phyloP scores from a whole-genome alignment of 2,888 invertebrate genomes.

The Drosophila leonis region DNA sequence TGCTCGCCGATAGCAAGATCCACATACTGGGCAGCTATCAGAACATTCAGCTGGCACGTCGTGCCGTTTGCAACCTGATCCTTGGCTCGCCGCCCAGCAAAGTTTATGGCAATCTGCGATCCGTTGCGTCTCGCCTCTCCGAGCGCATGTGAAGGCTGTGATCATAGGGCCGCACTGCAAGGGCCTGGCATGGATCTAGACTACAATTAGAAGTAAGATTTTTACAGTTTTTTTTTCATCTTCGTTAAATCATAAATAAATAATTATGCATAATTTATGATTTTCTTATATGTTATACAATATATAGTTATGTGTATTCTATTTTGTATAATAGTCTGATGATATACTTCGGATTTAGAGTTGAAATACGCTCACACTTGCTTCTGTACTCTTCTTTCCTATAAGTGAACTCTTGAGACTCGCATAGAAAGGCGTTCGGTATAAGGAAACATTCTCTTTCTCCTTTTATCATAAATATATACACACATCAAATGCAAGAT shows the following conservation, averaged over 20 bases:
- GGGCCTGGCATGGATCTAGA: slow-evolving; percentile 14
- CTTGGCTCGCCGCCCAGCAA: slow-evolving; percentile 98
- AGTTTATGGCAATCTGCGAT: slow-evolving; percentile 97
- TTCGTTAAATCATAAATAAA: slow-evolving; percentile 58
- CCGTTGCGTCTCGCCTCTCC: slow-evolving; percentile 93
- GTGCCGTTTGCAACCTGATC: slow-evolving; percentile 98
- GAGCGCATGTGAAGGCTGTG: slow-evolving; percentile 89
- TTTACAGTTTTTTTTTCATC: slow-evolving; percentile 18
- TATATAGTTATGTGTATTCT: neutral
- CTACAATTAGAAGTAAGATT: slow-evolving; percentile 14
- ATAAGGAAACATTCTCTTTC: neutral
- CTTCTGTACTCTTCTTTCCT: too few relatives aligned
- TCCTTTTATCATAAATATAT: too few relatives aligned
- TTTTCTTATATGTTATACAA: neutral
- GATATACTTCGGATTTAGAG: too few relatives aligned
- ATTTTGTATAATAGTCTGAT: neutral
- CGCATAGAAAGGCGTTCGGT: neutral
- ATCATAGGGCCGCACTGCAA: slow-evolving; percentile 26
- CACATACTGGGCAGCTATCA: slow-evolving; percentile 99
- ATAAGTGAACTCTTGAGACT: neutral
- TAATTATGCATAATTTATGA: slow-evolving; percentile 18
- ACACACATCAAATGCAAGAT: too few relatives aligned
- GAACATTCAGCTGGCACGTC: slow-evolving; percentile 96
- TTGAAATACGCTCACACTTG: too few relatives aligned
- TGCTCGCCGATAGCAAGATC: slow-evolving; percentile 97